Percentiles rank a stretch among this genome's conserved stretches.
These are phyloP conservation scores for Caretta caretta DNA, from an alignment of 2,113 vertebrate species.

Conservation along the genomic window DNA sequence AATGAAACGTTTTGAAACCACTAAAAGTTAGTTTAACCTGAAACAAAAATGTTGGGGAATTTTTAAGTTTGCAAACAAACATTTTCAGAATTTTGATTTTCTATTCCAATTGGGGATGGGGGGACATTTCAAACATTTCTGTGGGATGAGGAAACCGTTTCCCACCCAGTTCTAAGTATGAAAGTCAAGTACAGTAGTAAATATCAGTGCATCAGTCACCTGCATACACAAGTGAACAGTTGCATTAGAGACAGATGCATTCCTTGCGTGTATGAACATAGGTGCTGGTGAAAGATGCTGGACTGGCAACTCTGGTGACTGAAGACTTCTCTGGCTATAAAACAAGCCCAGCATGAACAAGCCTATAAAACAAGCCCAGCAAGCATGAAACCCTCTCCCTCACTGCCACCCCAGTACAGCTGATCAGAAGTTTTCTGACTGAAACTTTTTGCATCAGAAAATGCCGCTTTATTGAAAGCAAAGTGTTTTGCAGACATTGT, in stretches of 20 bases:
- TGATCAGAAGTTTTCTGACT: too few relatives aligned
- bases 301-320: background rate
- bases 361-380: background rate
- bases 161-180: background rate
- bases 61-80: background rate
- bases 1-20: background rate
- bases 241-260: background rate
- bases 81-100: background rate
- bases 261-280: background rate
- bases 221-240: background rate
- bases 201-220: background rate
- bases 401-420: too few relatives aligned
- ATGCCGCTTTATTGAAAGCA: background rate
- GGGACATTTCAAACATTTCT: background rate
- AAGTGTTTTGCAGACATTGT: background rate
- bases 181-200: background rate
- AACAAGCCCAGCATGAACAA: background rate
- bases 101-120: background rate
- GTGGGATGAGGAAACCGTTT: background rate
- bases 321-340: background rate
- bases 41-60: background rate
- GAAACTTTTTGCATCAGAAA: background rate
- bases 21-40: background rate
- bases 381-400: background rate
- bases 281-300: background rate